Evolutionary conservation across 2,113 vertebrate genomes (phyloP), one percentile per base, ranked within the genome.

Genomic region (Polyodon spathula): DNA sequence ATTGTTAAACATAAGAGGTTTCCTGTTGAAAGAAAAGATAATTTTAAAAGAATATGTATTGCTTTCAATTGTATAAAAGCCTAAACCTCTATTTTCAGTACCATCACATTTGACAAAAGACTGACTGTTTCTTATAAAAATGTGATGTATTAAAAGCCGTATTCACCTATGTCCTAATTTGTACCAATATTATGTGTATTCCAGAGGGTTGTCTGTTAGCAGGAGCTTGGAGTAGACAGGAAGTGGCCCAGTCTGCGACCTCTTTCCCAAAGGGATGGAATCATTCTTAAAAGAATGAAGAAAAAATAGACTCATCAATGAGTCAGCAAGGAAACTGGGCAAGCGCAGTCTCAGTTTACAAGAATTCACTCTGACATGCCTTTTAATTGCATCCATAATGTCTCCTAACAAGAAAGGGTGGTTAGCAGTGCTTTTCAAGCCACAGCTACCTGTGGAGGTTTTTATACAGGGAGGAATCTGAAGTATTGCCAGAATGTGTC

Each of bases 241-340:
- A 61, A 52, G 60, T 61, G 51, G 51, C 48, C 51, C 60, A 54
- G 60, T 42, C 60, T 54, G 48, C 53, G 60, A 61, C 60, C 60
- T 61, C 60, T 40, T 61, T 51, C 51, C 50, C 41, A 40, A 51
- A 61, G 60, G 51, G 53, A 61, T 53, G 27, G 53, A 61, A 54
- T 41, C 27, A 40, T 8, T 40, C 40, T 40, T 51, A 48, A 61
- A 48, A 60, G 5, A 42, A 38, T 58, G 56, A 16, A 11, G n/a
- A n/a, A n/a, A n/a, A n/a, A n/a, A n/a, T n/a, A 51, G 12, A 2
- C 44, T 72, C 56, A 54, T 54, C 48, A 52, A 14, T 65, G 52
- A 51, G 59, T 66, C 63, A 8, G 64, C 76, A 68, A 65, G 40
- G 41, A n/a, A n/a, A n/a, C n/a, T n/a, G n/a, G n/a, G n/a, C n/a